Evolutionary conservation across 2,888 invertebrate species (phyloP), one percentile per base, ranked within the genome.

Genomic region (Harmothoe impar): DNA sequence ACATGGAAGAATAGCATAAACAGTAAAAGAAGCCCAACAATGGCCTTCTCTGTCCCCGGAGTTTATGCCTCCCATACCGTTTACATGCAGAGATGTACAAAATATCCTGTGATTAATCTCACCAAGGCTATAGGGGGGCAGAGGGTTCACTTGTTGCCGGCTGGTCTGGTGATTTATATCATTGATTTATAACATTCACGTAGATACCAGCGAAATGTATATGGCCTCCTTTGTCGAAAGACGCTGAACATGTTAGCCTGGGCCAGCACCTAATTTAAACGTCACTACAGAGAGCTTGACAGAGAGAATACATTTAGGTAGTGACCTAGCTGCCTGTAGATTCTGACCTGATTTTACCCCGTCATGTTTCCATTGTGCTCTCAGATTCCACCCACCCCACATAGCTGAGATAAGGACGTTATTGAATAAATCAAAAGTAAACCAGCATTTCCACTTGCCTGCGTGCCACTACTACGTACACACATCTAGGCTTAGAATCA

Each of bases 361-460:
- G 20, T 72, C 72, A 72, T 29, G 72, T 29, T n/a, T 72, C 72
- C 72, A 72, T 72, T 72, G 72, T 72, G 72, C 29, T 72, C 72
- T 72, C 72, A 25, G 29, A 29, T 72, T 72, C 72, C 72, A 62
- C 15, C 62, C 20, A 62, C 43, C 43, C 43, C 5, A 43, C 43
- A 43, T 62, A n/a, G 15, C 62, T 62, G 0, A 62, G 62, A 62
- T 62, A 20, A 62, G n/a, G 62, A 1, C 20, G 12, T 62, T 3
- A 43, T 43, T 43, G 10, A 43, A 43, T 43, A 43, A 43, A 43
- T 43, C 43, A 43, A 43, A 43, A 43, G 43, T 43, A 43, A 43
- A 43, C 43, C 43, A 43, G 43, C 43, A 43, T 43, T 43, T 43
- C 3, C 43, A n/a, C n/a, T n/a, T n/a, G n/a, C n/a, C n/a, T n/a